Conservation (phyloP, 2,113 vertebrate species). For the Oreochromis aureus region DNA sequence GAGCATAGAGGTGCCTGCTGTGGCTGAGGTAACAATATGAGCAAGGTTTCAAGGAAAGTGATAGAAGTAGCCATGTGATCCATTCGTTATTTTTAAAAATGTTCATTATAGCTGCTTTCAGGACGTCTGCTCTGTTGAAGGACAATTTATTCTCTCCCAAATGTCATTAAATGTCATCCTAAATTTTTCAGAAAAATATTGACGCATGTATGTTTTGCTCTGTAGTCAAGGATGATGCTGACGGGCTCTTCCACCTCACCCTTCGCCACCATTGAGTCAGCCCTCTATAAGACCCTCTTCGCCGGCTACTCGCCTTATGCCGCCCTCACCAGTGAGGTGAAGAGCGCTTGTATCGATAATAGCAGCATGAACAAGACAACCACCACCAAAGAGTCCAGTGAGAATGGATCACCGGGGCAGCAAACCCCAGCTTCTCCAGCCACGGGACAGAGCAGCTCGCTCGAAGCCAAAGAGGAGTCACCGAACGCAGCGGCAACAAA, state of each 20-base stretch:
- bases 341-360: neutral
- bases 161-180: neutral
- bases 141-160: neutral
- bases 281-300: constrained; percentile 78
- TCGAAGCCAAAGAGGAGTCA: constrained; percentile 33
- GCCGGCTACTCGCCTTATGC: constrained; percentile 53
- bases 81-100: neutral
- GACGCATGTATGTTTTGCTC: neutral
- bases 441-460: neutral
- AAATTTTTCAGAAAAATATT: neutral
- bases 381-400: constrained; percentile 9
- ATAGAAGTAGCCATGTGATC: neutral
- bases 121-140: neutral
- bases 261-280: constrained; percentile 76
- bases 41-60: neutral
- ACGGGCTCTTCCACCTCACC: constrained; percentile 70
- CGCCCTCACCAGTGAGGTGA: constrained; percentile 54
- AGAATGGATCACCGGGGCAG: neutral
- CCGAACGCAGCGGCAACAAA: neutral
- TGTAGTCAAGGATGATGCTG: constrained; percentile 84
- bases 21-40: neutral
- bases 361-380: neutral
- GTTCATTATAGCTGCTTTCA: neutral
- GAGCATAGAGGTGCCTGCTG: neutral
- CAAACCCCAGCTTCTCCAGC: neutral